Base-by-base conservation (phyloP, 1,140 invertebrate species). In the Brachionus calyciflorus region DNA sequence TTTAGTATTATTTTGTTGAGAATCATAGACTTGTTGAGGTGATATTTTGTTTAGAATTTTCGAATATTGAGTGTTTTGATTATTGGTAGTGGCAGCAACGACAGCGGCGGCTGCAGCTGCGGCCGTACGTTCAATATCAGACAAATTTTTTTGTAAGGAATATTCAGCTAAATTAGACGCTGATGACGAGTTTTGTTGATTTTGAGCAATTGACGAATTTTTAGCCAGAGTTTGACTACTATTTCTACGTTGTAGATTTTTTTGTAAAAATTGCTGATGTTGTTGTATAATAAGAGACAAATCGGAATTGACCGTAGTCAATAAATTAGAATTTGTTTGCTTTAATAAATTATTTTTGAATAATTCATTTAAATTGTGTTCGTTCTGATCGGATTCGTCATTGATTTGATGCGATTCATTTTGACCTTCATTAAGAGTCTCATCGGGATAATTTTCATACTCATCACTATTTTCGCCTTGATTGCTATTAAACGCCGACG, bases 381-480 rank as follows among this genome's bases (percentile, higher is more conserved):
- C 33, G 33, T 9, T 37, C 9, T 37, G 55, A 7, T 60, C 30
- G 12, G 14, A n/a, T 9, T 28, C 55, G 4, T 60, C 28, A 6
- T 60, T 17, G 0, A n/a, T 33, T 10, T 60, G 55, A 26, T 33
- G 10, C 10, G 53, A 17, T 17, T 60, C 55, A n/a, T 60, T 17
- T 49, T 49, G 46, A 21, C 1, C 19, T 17, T 60, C 17, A 7
- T n/a, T 19, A 0, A 24, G 17, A 10, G 19, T 12, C 51, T 53
- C 51, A 26, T 53, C 51, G 5, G 19, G 9, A 26, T 53, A 53
- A 26, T 53, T 53, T 14, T 60, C 55, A 17, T 37, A 60, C 17
- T 65, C 60, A 24, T 65, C 60, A 44, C 40, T 65, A 41, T 65
- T 65, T 41, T 65, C 60, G 37, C 60, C 60, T 10, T 65, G 40